phyloP scores from a whole-genome alignment of 1,140 invertebrate species.

The Camponotus floridanus region DNA sequence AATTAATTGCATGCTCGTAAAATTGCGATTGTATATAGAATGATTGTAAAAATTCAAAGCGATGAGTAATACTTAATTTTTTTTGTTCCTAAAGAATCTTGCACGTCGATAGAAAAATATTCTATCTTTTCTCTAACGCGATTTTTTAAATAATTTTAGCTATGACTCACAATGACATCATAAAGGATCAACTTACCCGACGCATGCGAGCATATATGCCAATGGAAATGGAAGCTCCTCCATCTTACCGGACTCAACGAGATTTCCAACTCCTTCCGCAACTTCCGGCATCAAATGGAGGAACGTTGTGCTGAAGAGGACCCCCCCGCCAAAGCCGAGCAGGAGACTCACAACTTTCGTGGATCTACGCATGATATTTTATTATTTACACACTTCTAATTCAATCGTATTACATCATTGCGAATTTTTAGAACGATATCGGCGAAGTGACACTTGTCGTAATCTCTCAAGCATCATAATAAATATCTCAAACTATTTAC shows the following conservation, averaged over 20 bases:
- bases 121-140: neutral
- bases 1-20: neutral
- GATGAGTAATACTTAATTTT: neutral
- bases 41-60: neutral
- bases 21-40: neutral
- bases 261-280: conserved; percentile 88
- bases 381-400: neutral
- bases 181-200: conserved; percentile 81
- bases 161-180: conserved; percentile 7
- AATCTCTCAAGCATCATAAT: neutral
- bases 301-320: conserved; percentile 95
- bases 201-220: conserved; percentile 90
- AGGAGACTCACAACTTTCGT: conserved; percentile 87
- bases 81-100: neutral
- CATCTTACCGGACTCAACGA: conserved; percentile 86
- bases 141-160: neutral
- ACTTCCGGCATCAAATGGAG: conserved; percentile 96
- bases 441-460: conserved; percentile 61
- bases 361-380: conserved; percentile 75
- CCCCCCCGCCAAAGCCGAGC: conserved; percentile 96
- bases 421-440: conserved; percentile 67
- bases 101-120: neutral
- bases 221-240: conserved; percentile 88
- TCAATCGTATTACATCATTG: neutral
- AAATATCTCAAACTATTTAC: conserved; percentile 9